Percentiles rank a stretch among this genome's conserved stretches.
Evolutionary conservation across 2,888 invertebrate genomes (phyloP).

Genomic region (Tuberolachnus salignus): DNA sequence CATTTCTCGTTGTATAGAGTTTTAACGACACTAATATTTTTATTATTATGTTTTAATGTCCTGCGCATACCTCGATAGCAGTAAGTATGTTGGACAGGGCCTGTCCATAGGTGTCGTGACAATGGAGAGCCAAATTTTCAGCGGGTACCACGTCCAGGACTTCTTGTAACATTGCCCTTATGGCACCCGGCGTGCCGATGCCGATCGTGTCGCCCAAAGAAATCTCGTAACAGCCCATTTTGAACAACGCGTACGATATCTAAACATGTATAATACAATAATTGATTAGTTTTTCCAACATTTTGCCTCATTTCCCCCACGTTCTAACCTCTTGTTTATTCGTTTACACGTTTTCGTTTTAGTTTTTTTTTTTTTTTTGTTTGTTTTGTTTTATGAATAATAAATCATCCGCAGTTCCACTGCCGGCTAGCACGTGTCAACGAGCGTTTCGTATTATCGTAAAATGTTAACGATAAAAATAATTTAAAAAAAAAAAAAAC

Average conservation of each 20-base stretch:
- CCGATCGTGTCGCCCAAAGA: slow-evolving; percentile 98
- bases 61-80: slow-evolving; percentile 75
- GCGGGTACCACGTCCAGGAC: slow-evolving; percentile 71
- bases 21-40: background rate
- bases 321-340: too few species aligned
- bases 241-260: slow-evolving; percentile 72
- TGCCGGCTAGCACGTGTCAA: too few species aligned
- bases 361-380: too few species aligned
- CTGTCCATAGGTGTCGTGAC: slow-evolving; percentile 98
- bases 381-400: too few species aligned
- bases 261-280: slow-evolving; percentile 58
- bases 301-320: too few species aligned
- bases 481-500: too few species aligned
- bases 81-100: slow-evolving; percentile 91
- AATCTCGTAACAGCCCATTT: slow-evolving; percentile 93
- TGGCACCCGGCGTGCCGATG: slow-evolving; percentile 84
- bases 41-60: background rate
- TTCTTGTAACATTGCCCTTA: slow-evolving; percentile 77
- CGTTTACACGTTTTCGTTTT: too few species aligned
- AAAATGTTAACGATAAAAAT: too few species aligned
- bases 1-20: background rate
- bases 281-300: background rate
- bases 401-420: too few species aligned
- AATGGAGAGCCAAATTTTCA: slow-evolving; percentile 82
- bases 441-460: too few species aligned